Percentiles rank a stretch among this genome's conserved stretches.
These are phyloP conservation scores for Ginglymostoma cirratum DNA, from an alignment of 2,113 vertebrate species.

Conservation along the genomic window DNA sequence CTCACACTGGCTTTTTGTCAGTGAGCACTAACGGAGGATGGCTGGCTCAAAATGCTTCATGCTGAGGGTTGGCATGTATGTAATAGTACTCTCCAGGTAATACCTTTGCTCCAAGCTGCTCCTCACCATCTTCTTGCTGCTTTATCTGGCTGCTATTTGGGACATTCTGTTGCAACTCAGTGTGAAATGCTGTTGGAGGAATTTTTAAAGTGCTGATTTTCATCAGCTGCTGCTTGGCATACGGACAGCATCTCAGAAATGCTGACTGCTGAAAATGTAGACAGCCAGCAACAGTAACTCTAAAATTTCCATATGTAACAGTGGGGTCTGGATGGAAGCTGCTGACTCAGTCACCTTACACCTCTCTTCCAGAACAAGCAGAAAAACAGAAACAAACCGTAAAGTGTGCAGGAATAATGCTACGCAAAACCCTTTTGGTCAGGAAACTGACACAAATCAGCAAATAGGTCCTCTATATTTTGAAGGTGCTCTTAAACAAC, in stretches of 20 bases:
- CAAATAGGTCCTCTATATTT: not conserved
- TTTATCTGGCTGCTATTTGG: slow-evolving; percentile 5
- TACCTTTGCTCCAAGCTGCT: slow-evolving; percentile 13
- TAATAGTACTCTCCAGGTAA: slow-evolving; percentile 24
- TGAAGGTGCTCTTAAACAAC: not conserved
- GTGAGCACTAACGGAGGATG: not conserved
- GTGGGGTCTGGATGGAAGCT: not conserved
- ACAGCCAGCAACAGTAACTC: not conserved
- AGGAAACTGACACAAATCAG: not conserved
- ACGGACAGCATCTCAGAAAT: not conserved
- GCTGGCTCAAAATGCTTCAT: slow-evolving; percentile 6
- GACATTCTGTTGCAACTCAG: slow-evolving; percentile 22
- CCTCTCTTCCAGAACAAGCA: not conserved
- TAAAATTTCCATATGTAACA: not conserved
- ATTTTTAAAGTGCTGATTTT: slow-evolving; percentile 9
- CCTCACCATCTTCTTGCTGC: not conserved
- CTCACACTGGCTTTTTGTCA: slow-evolving; percentile 8
- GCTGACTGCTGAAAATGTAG: slow-evolving; percentile 17
- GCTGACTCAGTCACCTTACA: not conserved
- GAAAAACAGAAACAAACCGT: not conserved
- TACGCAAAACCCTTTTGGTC: not conserved
- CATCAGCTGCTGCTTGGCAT: not conserved
- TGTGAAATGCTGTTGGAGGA: slow-evolving; percentile 7
- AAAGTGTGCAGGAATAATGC: not conserved
- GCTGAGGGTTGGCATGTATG: slow-evolving; percentile 7